A percentile compares a stretch with the other conserved stretches of the same genome.
Conservation (phyloP, 2,797 vertebrate genomes). For the Nyctibius grandis region DNA sequence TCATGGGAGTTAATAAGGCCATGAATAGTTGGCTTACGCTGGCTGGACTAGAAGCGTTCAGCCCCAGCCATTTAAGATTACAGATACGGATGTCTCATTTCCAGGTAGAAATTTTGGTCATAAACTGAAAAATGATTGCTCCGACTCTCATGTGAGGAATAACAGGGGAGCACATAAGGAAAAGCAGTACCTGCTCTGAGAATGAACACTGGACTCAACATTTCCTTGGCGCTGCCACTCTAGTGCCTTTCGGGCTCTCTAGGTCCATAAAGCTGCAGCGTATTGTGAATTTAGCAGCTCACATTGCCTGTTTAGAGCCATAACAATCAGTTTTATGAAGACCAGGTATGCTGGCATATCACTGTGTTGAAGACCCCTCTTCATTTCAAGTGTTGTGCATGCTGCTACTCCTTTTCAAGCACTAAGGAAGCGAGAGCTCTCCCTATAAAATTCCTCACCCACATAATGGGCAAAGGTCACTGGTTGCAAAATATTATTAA, state of each 20-base stretch:
- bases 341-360: not conserved
- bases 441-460: not conserved
- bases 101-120: not conserved
- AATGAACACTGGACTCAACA: not conserved
- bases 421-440: not conserved
- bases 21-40: accelerated
- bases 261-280: not conserved
- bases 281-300: not conserved
- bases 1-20: not conserved
- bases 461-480: not conserved
- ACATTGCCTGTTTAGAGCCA: not conserved
- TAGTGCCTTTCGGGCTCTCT: not conserved
- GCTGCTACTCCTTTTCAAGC: not conserved
- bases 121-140: not conserved
- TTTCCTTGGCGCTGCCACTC: not conserved
- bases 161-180: not conserved
- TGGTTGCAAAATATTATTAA: not conserved
- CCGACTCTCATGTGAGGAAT: not conserved
- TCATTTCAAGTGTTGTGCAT: not conserved
- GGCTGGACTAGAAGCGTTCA: not conserved
- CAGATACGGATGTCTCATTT: not conserved
- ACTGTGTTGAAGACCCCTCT: not conserved
- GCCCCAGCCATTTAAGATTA: not conserved
- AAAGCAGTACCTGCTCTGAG: not conserved
- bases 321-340: not conserved